phyloP scores from a whole-genome alignment of 2,797 vertebrate genomes.

The Oryzias dopingdopingensis region DNA sequence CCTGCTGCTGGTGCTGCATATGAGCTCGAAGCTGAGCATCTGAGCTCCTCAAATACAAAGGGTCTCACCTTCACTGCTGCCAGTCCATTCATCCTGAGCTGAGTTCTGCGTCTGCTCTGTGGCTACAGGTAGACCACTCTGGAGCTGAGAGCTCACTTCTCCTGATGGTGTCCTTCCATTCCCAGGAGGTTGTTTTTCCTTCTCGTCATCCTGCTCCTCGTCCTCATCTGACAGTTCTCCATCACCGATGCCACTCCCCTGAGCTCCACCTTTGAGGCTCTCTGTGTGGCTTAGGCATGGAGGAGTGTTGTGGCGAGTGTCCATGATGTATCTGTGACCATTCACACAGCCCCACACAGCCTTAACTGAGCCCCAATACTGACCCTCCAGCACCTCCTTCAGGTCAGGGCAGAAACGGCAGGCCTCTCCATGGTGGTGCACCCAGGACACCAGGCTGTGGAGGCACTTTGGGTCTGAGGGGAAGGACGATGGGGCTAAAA shows the following conservation, averaged over 20 bases:
- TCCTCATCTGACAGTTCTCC: slow-evolving; percentile 34
- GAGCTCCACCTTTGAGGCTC: not conserved
- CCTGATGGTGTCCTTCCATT: slow-evolving; percentile 4
- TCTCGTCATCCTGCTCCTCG: slow-evolving; percentile 13
- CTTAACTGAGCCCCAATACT: slow-evolving; percentile 82
- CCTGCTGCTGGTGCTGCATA: not conserved
- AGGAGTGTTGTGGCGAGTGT: slow-evolving; percentile 49
- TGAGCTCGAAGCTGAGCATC: not conserved
- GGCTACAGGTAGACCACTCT: slow-evolving; percentile 3
- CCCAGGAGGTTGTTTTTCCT: slow-evolving; percentile 19
- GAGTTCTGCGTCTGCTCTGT: slow-evolving; percentile 48
- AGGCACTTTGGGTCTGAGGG: slow-evolving; percentile 85
- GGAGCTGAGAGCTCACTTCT: slow-evolving; percentile 22
- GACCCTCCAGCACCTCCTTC: slow-evolving; percentile 84
- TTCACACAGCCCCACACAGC: slow-evolving; percentile 86
- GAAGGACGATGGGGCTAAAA: slow-evolving; percentile 59
- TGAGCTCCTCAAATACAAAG: no score
- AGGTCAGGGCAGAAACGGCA: slow-evolving; percentile 83
- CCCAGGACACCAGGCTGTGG: slow-evolving; percentile 86
- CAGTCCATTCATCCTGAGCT: slow-evolving; percentile 29
- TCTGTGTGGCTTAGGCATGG: slow-evolving; percentile 21
- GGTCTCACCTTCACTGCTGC: slow-evolving; percentile 56
- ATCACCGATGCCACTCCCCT: slow-evolving; percentile 9
- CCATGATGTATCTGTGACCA: slow-evolving; percentile 88
- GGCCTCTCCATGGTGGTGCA: slow-evolving; percentile 82